Conservation (phyloP, 2,113 vertebrate genomes). For the Stegostoma tigrinum region DNA sequence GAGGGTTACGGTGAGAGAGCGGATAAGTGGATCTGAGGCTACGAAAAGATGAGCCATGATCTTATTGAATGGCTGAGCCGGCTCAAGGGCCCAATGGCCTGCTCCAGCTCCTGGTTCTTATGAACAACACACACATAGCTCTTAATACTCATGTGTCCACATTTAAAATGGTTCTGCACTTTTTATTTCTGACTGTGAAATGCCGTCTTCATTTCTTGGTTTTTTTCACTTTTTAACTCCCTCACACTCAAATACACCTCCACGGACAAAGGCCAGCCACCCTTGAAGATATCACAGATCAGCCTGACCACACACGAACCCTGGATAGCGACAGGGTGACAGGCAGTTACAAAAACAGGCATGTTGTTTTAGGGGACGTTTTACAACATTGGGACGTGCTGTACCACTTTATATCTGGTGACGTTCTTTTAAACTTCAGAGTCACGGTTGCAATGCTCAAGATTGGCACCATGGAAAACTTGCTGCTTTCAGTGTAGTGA, state of each 20-base stretch:
- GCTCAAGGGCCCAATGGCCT: too few relatives aligned
- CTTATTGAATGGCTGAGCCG: too few relatives aligned
- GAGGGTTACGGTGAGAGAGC: too few relatives aligned
- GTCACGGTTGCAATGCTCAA: background rate
- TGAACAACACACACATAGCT: background rate
- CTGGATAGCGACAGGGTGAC: background rate
- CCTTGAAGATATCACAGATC: background rate
- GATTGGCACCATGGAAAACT: background rate
- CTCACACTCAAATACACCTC: background rate
- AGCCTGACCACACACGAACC: background rate
- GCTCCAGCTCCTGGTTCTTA: too few relatives aligned
- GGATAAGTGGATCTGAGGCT: too few relatives aligned
- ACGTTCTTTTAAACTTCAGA: background rate
- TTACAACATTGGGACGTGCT: background rate
- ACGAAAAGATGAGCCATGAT: too few relatives aligned
- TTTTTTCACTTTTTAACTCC: background rate
- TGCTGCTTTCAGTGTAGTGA: background rate
- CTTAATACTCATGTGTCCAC: background rate
- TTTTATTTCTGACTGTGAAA: background rate
- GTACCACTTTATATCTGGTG: background rate
- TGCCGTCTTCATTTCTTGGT: background rate
- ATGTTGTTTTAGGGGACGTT: background rate
- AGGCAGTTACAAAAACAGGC: background rate
- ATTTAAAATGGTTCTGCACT: background rate
- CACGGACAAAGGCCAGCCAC: background rate